A percentile compares a stretch with the other conserved stretches of the same genome.
Conservation (phyloP, 2,888 invertebrate species). For the Athalia cordata region DNA sequence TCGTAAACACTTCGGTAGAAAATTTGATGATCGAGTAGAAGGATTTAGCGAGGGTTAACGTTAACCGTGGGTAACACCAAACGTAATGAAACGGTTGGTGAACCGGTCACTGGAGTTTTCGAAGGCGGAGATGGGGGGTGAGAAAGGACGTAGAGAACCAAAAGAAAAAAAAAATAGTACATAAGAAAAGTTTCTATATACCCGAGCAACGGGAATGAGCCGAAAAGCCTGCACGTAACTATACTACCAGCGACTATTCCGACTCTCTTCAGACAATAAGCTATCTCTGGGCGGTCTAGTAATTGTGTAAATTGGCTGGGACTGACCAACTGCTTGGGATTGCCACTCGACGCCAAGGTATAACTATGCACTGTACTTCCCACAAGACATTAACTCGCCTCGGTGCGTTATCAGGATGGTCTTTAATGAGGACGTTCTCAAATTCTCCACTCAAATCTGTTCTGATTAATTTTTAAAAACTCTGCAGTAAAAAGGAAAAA, state of each 20-base stretch:
- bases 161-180: not conserved
- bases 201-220: not conserved
- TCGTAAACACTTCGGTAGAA: constrained; percentile 32
- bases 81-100: not conserved
- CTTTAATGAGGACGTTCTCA: too few species aligned
- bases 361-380: too few species aligned
- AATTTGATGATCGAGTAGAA: constrained; percentile 41
- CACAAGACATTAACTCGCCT: too few species aligned
- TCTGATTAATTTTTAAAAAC: too few species aligned
- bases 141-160: constrained; percentile 8
- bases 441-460: too few species aligned
- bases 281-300: constrained; percentile 28
- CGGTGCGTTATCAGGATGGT: too few species aligned
- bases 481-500: too few species aligned
- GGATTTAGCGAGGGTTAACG: constrained; percentile 21
- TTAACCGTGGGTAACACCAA: constrained; percentile 6
- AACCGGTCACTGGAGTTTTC: not conserved
- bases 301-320: constrained; percentile 39
- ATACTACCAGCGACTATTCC: not conserved
- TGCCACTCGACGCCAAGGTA: too few species aligned
- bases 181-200: not conserved
- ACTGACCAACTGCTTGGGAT: too few species aligned
- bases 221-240: not conserved
- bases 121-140: not conserved
- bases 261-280: not conserved